phyloP scores from a whole-genome alignment of 2,888 invertebrate species.

The Gymnosoma rotundatum region DNA sequence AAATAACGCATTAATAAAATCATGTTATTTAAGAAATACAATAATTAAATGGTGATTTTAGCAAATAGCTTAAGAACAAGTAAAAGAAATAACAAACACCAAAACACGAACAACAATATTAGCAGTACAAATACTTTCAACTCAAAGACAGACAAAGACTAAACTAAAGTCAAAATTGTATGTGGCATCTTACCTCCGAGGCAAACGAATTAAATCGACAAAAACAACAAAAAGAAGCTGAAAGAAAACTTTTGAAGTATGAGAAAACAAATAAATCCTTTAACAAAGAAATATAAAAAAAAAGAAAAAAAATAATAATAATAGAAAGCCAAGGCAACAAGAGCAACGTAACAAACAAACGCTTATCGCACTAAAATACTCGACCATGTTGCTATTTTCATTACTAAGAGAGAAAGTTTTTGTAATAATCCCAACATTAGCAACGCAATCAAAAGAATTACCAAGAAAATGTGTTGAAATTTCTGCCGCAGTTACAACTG shows the following conservation, averaged over 20 bases:
- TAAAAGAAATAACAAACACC: constrained; percentile 28
- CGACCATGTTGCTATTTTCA: constrained; percentile 68
- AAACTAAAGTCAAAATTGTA: constrained; percentile 4
- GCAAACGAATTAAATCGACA: constrained; percentile 12
- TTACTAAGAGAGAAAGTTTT: constrained; percentile 68
- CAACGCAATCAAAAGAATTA: constrained; percentile 71
- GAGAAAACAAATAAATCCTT: constrained; percentile 65
- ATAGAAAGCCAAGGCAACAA: constrained; percentile 20
- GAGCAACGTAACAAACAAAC: constrained; percentile 3
- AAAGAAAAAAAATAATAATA: constrained; percentile 21
- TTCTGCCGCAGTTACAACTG: not conserved
- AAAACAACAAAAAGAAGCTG: constrained; percentile 18
- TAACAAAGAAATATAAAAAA: constrained; percentile 37
- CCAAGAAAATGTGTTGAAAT: constrained; percentile 65
- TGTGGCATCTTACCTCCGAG: constrained; percentile 21
- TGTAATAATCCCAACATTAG: constrained; percentile 71
- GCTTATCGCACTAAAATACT: constrained; percentile 68
- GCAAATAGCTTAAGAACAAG: constrained; percentile 35
- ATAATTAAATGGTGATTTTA: constrained; percentile 58
- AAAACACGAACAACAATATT: constrained; percentile 21
- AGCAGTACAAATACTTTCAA: not conserved
- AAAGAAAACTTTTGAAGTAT: constrained; percentile 29
- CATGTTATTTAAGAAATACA: constrained; percentile 41
- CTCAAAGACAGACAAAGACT: not conserved
- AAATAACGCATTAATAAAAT: constrained; percentile 11